These are phyloP conservation scores for Agrochola macilenta DNA, from an alignment of 2,888 invertebrate genomes.

Conservation along the genomic window DNA sequence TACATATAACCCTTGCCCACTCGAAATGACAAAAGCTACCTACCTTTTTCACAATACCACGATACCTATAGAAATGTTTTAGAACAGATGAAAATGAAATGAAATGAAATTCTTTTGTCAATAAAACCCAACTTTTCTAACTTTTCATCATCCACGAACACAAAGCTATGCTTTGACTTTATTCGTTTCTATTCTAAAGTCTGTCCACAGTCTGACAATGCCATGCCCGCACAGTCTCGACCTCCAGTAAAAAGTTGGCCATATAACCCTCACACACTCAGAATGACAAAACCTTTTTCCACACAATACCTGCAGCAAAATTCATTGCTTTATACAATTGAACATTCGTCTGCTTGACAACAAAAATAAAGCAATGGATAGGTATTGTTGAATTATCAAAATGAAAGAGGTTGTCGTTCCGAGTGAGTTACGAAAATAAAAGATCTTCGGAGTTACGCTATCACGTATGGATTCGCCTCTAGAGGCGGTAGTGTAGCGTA, in stretches of 20 bases:
- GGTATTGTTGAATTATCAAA: background rate
- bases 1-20: background rate
- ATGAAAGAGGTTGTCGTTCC: background rate
- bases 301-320: background rate
- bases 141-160: background rate
- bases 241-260: background rate
- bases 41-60: background rate
- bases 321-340: slow-evolving; percentile 6
- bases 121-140: background rate
- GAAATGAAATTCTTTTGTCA: background rate
- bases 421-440: background rate
- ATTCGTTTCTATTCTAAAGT: slow-evolving; percentile 26
- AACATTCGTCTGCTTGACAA: background rate
- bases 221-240: slow-evolving; percentile 1
- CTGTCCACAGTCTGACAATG: background rate
- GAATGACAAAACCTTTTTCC: slow-evolving; percentile 9
- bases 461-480: too few species aligned
- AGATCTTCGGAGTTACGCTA: background rate
- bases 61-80: too few species aligned
- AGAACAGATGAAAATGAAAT: background rate
- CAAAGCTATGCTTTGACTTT: background rate
- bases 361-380: slow-evolving; percentile 7
- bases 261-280: background rate
- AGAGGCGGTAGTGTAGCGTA: too few species aligned
- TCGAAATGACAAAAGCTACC: slow-evolving; percentile 5